Evolutionary conservation across 2,888 invertebrate species (phyloP).

Genomic region (Lordiphosa fenestrarum): DNA sequence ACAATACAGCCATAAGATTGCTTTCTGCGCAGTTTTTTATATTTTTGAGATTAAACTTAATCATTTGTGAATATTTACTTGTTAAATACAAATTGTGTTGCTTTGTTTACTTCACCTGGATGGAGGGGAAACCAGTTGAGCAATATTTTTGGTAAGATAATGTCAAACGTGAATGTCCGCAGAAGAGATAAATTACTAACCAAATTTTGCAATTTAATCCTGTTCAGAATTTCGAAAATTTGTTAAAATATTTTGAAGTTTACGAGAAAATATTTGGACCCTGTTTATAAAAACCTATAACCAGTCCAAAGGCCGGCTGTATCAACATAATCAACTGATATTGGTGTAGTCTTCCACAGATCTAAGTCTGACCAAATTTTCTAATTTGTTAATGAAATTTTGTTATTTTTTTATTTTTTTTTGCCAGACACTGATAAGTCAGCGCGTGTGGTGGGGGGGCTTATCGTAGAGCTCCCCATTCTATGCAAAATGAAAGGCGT

Average conservation of each 20-base stretch:
- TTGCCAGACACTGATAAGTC: constrained; percentile 35
- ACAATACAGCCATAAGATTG: constrained; percentile 7
- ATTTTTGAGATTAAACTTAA: constrained; percentile 17
- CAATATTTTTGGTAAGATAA: constrained; percentile 2
- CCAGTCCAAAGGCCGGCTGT: too few relatives aligned
- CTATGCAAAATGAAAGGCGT: constrained; percentile 39
- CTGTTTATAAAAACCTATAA: too few relatives aligned
- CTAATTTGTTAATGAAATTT: constrained; percentile 32
- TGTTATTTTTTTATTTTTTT: background rate
- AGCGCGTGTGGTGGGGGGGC: constrained; percentile 33
- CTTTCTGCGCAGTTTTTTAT: constrained; percentile 60
- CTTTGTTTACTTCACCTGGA: constrained; percentile 41
- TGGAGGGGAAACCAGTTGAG: constrained; percentile 15
- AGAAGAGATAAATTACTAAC: too few relatives aligned
- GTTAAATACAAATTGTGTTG: constrained; percentile 30
- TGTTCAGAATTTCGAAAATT: too few relatives aligned
- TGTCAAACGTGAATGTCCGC: constrained; percentile 6
- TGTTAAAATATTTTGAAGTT: too few relatives aligned
- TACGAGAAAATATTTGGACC: too few relatives aligned
- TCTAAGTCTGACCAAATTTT: constrained; percentile 7
- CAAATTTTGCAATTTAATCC: too few relatives aligned
- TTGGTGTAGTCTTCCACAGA: background rate
- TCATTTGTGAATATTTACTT: constrained; percentile 39
- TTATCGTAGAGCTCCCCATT: constrained; percentile 28
- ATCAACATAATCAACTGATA: too few relatives aligned